Evolutionary conservation across 2,113 vertebrate species (phyloP).

Genomic region (Callionymus lyra): DNA sequence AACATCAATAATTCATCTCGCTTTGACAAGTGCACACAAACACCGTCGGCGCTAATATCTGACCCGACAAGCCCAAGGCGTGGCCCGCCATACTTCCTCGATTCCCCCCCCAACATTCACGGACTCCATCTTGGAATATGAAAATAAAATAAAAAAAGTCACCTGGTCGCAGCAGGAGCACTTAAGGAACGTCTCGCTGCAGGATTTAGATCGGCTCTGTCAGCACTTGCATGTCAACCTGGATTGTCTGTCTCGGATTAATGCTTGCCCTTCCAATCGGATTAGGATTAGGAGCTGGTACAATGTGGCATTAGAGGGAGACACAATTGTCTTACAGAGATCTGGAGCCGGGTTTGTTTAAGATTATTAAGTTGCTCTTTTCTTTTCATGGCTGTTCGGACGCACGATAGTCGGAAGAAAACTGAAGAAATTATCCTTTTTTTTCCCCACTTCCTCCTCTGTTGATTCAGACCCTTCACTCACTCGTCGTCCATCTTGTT

Average conservation of each 20-base stretch:
- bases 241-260: conserved; percentile 53
- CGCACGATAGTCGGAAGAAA: too few relatives aligned
- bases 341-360: conserved; percentile 10
- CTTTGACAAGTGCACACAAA: too few relatives aligned
- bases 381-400: background rate
- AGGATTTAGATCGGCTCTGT: conserved; percentile 59
- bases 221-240: conserved; percentile 67
- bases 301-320: conserved; percentile 38
- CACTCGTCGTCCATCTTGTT: too few relatives aligned
- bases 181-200: conserved; percentile 39
- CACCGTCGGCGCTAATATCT: conserved; percentile 1
- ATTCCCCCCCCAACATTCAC: background rate
- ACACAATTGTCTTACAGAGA: conserved; percentile 32
- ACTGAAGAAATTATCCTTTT: too few relatives aligned
- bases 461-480: too few relatives aligned
- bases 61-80: conserved; percentile 13
- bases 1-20: background rate
- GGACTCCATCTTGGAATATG: conserved; percentile 6
- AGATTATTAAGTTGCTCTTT: background rate
- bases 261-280: conserved; percentile 41
- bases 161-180: conserved; percentile 6
- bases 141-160: conserved; percentile 21
- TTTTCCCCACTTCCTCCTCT: background rate
- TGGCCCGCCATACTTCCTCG: conserved; percentile 1
- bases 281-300: conserved; percentile 53